Evolutionary conservation across 2,888 invertebrate genomes (phyloP).

Genomic region (Embidobia sp.): DNA sequence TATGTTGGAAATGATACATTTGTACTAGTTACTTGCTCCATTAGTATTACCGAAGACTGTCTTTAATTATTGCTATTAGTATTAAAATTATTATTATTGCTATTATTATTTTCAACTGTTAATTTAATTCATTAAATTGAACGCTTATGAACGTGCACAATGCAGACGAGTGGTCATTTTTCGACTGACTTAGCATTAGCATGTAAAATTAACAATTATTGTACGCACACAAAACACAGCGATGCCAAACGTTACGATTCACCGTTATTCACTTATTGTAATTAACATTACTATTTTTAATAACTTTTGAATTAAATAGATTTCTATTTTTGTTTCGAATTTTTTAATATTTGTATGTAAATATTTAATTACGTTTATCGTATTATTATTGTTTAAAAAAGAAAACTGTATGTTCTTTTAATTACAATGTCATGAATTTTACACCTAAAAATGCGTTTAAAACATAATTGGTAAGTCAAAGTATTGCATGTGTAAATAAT

Average conservation of each 20-base stretch:
- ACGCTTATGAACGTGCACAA: conserved; percentile 58
- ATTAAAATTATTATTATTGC: conserved; percentile 56
- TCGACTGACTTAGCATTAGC: conserved; percentile 59
- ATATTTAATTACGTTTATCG: too few relatives aligned
- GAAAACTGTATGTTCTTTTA: too few relatives aligned
- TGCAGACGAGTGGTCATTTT: too few relatives aligned
- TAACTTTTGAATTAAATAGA: conserved; percentile 69
- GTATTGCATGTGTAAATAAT: too few relatives aligned
- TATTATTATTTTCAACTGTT: conserved; percentile 44
- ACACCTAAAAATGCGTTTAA: too few relatives aligned
- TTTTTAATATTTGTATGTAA: too few relatives aligned
- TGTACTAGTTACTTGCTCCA: too few relatives aligned
- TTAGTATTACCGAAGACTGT: too few relatives aligned
- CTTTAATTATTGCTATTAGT: conserved; percentile 64
- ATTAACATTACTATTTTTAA: conserved; percentile 68
- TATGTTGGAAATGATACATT: too few relatives aligned
- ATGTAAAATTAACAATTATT: conserved; percentile 69
- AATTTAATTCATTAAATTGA: conserved; percentile 48
- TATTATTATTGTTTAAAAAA: too few relatives aligned
- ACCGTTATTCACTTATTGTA: conserved; percentile 73
- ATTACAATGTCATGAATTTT: too few relatives aligned
- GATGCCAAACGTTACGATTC: conserved; percentile 80
- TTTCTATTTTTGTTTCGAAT: conserved; percentile 68
- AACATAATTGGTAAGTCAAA: too few relatives aligned
- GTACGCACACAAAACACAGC: conserved; percentile 78